phyloP scores from a whole-genome alignment of 2,888 invertebrate genomes.

The Merodon equestris region DNA sequence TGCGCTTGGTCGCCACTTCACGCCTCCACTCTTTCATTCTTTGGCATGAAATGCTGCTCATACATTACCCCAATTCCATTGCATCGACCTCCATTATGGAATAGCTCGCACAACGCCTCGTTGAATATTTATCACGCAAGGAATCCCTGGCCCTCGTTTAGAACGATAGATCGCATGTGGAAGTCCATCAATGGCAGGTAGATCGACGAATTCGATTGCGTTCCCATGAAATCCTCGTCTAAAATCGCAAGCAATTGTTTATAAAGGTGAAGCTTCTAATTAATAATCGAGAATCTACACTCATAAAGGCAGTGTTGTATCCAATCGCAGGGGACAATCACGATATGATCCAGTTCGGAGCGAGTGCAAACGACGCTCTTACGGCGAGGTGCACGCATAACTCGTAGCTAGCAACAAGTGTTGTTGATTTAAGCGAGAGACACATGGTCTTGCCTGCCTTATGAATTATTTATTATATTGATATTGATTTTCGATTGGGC shows the following conservation, averaged over 20 bases:
- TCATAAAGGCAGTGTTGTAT: slow-evolving; percentile 15
- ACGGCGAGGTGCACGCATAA: too few relatives aligned
- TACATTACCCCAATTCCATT: too few relatives aligned
- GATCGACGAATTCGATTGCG: background rate
- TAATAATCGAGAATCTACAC: slow-evolving; percentile 30
- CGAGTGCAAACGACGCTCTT: too few relatives aligned
- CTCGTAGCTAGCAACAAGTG: too few relatives aligned
- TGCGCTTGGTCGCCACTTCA: too few relatives aligned
- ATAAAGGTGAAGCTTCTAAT: slow-evolving; percentile 39
- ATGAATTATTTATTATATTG: background rate
- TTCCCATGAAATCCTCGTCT: slow-evolving; percentile 1
- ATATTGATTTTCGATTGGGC: too few relatives aligned
- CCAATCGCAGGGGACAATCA: too few relatives aligned
- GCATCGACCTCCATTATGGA: background rate
- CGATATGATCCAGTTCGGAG: too few relatives aligned
- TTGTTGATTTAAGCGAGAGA: too few relatives aligned
- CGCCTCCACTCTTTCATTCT: too few relatives aligned
- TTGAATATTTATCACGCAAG: background rate
- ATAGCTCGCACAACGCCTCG: background rate
- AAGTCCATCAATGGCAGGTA: slow-evolving; percentile 10
- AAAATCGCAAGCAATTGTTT: slow-evolving; percentile 20
- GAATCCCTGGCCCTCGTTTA: slow-evolving; percentile 8
- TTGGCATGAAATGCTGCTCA: too few relatives aligned
- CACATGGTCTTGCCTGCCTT: background rate
- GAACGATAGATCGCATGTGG: slow-evolving; percentile 19